phyloP scores from a whole-genome alignment of 1,140 invertebrate species.

The Neomicropteryx cornuta region DNA sequence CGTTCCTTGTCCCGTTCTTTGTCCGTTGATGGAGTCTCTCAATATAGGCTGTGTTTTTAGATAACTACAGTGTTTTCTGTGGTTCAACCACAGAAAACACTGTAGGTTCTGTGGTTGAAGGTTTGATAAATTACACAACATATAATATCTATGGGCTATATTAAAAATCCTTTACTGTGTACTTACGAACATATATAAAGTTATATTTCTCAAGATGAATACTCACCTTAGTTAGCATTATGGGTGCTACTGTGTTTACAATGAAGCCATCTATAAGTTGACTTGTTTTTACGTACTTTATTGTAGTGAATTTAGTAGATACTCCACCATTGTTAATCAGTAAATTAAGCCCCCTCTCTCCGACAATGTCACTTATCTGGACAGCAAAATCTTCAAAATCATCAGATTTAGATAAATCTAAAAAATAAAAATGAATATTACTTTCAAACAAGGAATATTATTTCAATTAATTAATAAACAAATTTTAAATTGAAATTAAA shows the following conservation, averaged over 20 bases:
- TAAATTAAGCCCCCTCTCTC: constrained; percentile 62
- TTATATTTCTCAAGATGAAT: too few relatives aligned
- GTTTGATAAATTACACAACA: too few relatives aligned
- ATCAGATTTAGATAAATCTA: constrained; percentile 58
- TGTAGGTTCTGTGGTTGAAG: too few relatives aligned
- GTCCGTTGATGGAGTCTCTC: too few relatives aligned
- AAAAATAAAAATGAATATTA: constrained; percentile 19
- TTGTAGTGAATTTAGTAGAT: constrained; percentile 58
- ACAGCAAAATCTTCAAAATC: constrained; percentile 45
- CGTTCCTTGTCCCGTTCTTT: too few relatives aligned
- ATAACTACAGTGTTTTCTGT: too few relatives aligned
- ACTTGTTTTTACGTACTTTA: constrained; percentile 56
- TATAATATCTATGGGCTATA: too few relatives aligned
- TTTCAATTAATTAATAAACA: constrained; percentile 1
- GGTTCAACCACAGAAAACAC: too few relatives aligned
- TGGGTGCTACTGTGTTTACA: constrained; percentile 70
- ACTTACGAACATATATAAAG: too few relatives aligned
- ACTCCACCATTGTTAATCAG: constrained; percentile 82
- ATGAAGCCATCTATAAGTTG: constrained; percentile 59
- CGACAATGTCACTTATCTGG: constrained; percentile 46
- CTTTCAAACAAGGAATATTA: constrained; percentile 3
- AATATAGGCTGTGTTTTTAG: too few relatives aligned
- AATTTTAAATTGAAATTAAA: constrained; percentile 6
- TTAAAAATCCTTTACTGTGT: too few relatives aligned
- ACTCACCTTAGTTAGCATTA: constrained; percentile 70